phyloP scores from a whole-genome alignment of 2,888 invertebrate genomes.

The Spilarctia lutea region DNA sequence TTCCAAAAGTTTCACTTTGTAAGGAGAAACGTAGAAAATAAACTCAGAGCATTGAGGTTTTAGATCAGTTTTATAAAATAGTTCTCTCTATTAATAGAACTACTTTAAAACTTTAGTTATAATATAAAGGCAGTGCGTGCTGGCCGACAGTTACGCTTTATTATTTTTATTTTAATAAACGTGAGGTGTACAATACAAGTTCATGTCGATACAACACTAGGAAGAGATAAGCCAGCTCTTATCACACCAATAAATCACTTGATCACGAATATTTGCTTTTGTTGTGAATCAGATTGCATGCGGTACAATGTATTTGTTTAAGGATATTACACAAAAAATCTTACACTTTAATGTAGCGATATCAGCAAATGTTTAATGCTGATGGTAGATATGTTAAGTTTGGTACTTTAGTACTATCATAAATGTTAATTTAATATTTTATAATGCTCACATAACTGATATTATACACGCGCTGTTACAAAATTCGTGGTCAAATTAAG shows the following conservation, averaged over 20 bases:
- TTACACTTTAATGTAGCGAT: background rate
- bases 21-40: background rate
- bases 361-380: background rate
- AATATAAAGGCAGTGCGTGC: background rate
- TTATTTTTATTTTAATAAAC: background rate
- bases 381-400: background rate
- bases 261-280: constrained; percentile 23
- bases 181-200: constrained; percentile 16
- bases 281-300: constrained; percentile 7
- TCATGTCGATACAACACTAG: constrained; percentile 27
- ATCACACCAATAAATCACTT: constrained; percentile 14
- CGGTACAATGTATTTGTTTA: background rate
- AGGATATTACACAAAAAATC: background rate
- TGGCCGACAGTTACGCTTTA: background rate
- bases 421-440: background rate
- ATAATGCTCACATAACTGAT: background rate
- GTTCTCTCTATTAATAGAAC: background rate
- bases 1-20: too few species aligned
- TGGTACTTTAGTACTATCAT: background rate
- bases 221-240: constrained; percentile 32
- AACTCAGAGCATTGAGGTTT: background rate
- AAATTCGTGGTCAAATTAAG: too few species aligned
- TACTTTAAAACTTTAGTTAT: background rate
- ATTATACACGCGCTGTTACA: background rate
- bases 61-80: background rate